Evolutionary conservation across 2,113 vertebrate species (phyloP).

Genomic region (Boulengeromyrus knoepffleri): DNA sequence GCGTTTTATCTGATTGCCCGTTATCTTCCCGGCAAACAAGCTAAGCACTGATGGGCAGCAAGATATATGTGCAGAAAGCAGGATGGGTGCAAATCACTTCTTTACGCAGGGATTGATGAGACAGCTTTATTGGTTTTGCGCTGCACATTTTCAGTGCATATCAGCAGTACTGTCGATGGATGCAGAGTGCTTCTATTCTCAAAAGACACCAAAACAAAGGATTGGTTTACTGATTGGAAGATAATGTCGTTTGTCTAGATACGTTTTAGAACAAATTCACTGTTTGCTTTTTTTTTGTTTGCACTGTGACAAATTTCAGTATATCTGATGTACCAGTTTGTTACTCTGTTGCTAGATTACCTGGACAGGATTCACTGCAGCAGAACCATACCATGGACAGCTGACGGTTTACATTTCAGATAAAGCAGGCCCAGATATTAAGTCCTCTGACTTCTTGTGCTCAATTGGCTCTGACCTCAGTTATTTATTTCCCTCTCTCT

Average conservation of each 20-base stretch:
- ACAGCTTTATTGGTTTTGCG: not conserved
- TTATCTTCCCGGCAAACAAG: not conserved
- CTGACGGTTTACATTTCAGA: not conserved
- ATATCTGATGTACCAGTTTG: not conserved
- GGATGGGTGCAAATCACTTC: not conserved
- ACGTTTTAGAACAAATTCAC: not conserved
- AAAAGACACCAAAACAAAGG: not conserved
- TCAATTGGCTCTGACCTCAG: not conserved
- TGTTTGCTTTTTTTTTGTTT: not conserved
- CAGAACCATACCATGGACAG: not conserved
- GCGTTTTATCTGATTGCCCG: not conserved
- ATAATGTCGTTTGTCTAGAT: not conserved
- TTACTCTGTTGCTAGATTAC: not conserved
- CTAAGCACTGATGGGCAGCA: not conserved
- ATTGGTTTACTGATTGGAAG: not conserved
- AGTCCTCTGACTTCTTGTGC: not conserved
- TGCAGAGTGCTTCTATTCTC: not conserved
- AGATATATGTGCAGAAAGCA: not conserved
- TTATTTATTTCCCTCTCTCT: conserved; percentile 28
- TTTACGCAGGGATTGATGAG: not conserved
- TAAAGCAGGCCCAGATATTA: not conserved
- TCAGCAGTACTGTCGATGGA: not conserved
- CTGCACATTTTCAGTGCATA: not conserved
- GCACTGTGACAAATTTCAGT: not conserved
- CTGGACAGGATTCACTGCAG: not conserved